Evolutionary conservation across 2,113 vertebrate genomes (phyloP), one percentile per base, ranked within the genome.

Genomic region (Petrocephalus zakoni): DNA sequence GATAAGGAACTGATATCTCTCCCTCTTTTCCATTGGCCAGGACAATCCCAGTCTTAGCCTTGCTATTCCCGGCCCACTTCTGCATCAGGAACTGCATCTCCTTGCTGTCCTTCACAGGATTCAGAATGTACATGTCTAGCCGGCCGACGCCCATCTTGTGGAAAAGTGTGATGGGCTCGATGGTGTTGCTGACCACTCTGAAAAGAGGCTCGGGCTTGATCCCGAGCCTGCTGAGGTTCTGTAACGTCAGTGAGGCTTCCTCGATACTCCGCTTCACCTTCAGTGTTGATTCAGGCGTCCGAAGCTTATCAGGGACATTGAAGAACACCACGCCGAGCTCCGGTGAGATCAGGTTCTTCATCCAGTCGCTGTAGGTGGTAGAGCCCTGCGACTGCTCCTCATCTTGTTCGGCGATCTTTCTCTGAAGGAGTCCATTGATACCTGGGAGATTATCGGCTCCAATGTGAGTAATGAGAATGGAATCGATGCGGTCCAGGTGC

Each of bases 31-130:
- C 98, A 55, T 93, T 99, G 42, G 97, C 93, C 11, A 99, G 95
- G 82, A 94, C 94, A 21, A 99, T 98, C 6, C 98, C 98, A 19
- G 98, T 99, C 94, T 99, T 99, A 87, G 98, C 98, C 92, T 99
- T 99, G 92, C 98, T 99, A 89, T 99, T 99, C 11, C 98, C 98
- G 22, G 98, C 96, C 98, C 98, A 99, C 91, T 99, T 99, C 89
- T 99, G 98, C 98, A 99, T 99, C 53, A 99, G 96, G 91, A 99
- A 99, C 89, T 99, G 98, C 98, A 99, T 99, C 94, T 99, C 98
- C 92, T 99, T 99, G 94, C 98, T 99, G 91, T 99, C 98, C 89
- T 99, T 99, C 29, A 99, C 97, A 5, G 98, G 98, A 89, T 99
- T 99, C 89, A 99, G 93, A 82, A 99, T 90, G 7, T 99, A 99